Evolutionary conservation across 2,113 vertebrate genomes (phyloP).

Genomic region (Sapayoa aenigma): DNA sequence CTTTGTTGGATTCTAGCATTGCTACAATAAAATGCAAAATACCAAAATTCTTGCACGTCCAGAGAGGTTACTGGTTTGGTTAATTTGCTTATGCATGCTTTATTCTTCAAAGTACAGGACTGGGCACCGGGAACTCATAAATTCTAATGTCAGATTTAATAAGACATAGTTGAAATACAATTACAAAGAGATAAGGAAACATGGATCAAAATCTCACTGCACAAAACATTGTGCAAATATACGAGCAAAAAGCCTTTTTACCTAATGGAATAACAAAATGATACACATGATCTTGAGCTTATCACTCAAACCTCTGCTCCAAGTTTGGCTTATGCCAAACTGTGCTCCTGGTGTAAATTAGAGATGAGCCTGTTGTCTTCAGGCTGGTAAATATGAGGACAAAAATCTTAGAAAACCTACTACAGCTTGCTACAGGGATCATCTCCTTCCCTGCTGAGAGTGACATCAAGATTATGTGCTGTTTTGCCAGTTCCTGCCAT

Average conservation of each 20-base stretch:
- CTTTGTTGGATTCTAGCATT: neutral
- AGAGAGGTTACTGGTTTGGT: neutral
- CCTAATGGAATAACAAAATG: neutral
- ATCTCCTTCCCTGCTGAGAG: neutral
- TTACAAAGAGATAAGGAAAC: neutral
- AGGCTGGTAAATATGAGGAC: neutral
- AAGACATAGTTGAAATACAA: neutral
- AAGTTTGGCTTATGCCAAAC: neutral
- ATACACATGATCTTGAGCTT: neutral
- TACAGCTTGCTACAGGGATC: neutral
- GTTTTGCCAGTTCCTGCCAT: neutral
- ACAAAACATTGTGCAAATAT: neutral
- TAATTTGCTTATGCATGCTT: neutral
- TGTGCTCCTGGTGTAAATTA: neutral
- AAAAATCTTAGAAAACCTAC: neutral
- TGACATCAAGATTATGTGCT: neutral
- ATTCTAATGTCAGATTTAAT: neutral
- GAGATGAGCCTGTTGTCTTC: neutral
- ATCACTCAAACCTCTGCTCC: neutral
- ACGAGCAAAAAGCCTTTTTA: neutral
- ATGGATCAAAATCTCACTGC: neutral
- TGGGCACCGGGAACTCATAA: neutral
- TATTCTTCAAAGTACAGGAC: neutral
- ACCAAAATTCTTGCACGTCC: neutral
- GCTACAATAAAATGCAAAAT: neutral